Evolutionary conservation across 2,113 vertebrate genomes (phyloP).

Genomic region (Pomatostomus ruficeps): DNA sequence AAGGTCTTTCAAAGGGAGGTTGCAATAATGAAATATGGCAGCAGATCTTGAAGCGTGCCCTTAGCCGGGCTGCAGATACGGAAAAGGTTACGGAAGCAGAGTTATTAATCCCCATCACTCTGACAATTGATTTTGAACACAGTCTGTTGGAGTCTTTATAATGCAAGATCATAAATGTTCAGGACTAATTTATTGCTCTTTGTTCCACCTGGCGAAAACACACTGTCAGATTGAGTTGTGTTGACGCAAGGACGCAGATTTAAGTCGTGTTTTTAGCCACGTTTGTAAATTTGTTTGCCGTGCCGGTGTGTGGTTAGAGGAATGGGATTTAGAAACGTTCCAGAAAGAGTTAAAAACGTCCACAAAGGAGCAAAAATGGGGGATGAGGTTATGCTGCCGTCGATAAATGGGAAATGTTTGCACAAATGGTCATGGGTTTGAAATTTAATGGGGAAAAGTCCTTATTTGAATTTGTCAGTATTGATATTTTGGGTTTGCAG

Average conservation of each 20-base stretch:
- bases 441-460: not conserved
- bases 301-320: not conserved
- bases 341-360: not conserved
- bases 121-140: constrained; percentile 71
- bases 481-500: not conserved
- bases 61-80: constrained; percentile 16
- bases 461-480: not conserved
- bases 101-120: constrained; percentile 72
- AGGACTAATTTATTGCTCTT: constrained; percentile 70
- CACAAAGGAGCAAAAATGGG: not conserved
- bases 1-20: constrained; percentile 49
- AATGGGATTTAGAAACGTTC: not conserved
- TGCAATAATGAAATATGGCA: constrained; percentile 67
- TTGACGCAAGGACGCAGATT: constrained; percentile 22
- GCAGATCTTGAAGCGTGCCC: constrained; percentile 33
- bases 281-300: constrained; percentile 14
- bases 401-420: not conserved
- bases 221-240: constrained; percentile 46
- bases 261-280: constrained; percentile 5
- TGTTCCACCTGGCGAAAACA: constrained; percentile 62
- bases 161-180: constrained; percentile 68
- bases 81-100: constrained; percentile 62
- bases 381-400: not conserved
- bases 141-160: constrained; percentile 62
- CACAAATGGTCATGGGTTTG: not conserved